phyloP scores from a whole-genome alignment of 2,888 invertebrate genomes.

The Meandrusa payeni region DNA sequence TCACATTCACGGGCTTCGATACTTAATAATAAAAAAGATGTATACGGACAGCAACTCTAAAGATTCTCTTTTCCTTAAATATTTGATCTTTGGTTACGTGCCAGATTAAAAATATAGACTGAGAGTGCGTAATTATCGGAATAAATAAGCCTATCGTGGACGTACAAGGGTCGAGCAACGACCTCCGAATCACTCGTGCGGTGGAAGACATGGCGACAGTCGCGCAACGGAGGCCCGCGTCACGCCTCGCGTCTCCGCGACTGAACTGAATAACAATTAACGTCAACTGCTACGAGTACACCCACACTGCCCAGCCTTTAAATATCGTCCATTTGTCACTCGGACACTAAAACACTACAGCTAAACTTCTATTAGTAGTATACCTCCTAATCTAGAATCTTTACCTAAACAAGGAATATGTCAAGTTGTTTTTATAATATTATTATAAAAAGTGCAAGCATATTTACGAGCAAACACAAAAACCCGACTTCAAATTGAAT shows the following conservation, averaged over 20 bases:
- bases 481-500: too few relatives aligned
- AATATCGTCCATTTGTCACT: conserved; percentile 2
- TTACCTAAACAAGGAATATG: too few relatives aligned
- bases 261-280: conserved; percentile 58
- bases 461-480: too few relatives aligned
- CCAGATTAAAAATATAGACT: not conserved
- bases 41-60: too few relatives aligned
- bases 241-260: conserved; percentile 45
- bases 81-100: too few relatives aligned
- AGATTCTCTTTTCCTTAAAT: too few relatives aligned
- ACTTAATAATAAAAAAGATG: too few relatives aligned
- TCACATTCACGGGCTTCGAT: too few relatives aligned
- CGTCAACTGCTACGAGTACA: conserved; percentile 34
- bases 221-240: conserved; percentile 29
- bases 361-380: too few relatives aligned
- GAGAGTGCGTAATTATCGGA: conserved; percentile 25
- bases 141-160: conserved; percentile 34
- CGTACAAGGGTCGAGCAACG: conserved; percentile 38
- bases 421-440: too few relatives aligned
- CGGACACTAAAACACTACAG: not conserved
- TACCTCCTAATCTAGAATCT: too few relatives aligned
- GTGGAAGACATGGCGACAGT: conserved; percentile 36
- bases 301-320: not conserved
- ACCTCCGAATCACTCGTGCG: conserved; percentile 50
- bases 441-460: too few relatives aligned